Evolutionary conservation across 2,888 invertebrate species (phyloP), one percentile per base, ranked within the genome.

Genomic region (Trypoxylon attenuatum): DNA sequence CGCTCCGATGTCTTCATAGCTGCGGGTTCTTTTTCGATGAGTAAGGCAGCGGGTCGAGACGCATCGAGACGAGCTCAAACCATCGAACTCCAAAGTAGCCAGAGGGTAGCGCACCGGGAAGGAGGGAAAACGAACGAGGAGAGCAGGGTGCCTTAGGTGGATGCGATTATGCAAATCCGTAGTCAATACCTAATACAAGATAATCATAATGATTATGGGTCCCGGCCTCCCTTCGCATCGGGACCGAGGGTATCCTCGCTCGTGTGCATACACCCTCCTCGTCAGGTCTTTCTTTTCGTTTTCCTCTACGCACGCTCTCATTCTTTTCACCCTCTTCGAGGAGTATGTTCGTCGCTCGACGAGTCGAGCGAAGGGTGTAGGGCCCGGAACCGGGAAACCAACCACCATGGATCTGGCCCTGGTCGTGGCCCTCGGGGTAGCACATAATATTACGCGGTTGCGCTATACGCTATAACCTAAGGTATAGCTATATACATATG

Each of bases 161-260:
- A 77, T 81, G 80, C 82, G 81, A 85, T 86, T 85, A 86, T 86
- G 86, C 82, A 85, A 86, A 86, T 86, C 76, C 79, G 83, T 81
- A 82, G 84, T 85, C 86, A 86, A 86, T 86, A 85, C 84, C 84
- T 86, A 85, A 86, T 86, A 86, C 82, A 82, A 86, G 84, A 85
- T 87, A 86, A 87, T 87, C 84, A 85, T 82, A 82, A 85, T 87
- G 84, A 86, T 87, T 86, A 87, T 79, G 80, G 74, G 73, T 76
- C 77, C 79, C 78, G 71, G 76, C 76, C 75, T 76, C 77, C 75
- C 78, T 73, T 70, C 73, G 73, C 74, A 66, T 71, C 67, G 66
- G 71, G 45, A 64, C 55, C 47, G 43, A 45, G 59, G 33, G n/a
- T 67, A 58, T 60, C 60, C 62, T 59, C 25, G n/a, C 59, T 53